phyloP scores from a whole-genome alignment of 2,113 vertebrate species.

The Catharus minimus region DNA sequence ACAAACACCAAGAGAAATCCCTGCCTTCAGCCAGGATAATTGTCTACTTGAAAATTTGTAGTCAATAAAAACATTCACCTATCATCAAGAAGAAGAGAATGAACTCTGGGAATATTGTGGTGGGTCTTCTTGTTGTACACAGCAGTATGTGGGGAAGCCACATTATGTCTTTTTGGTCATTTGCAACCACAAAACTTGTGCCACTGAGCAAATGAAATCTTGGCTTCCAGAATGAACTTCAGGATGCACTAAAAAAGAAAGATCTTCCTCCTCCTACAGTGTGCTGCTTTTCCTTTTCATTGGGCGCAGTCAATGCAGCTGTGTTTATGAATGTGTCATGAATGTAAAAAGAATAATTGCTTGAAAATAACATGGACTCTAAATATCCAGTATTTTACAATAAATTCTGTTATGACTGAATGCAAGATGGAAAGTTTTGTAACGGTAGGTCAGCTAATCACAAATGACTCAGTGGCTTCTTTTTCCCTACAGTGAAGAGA shows the following conservation, averaged over 20 bases:
- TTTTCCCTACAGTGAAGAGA: constrained; percentile 88
- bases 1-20: background rate
- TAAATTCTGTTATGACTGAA: constrained; percentile 87
- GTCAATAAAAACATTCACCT: background rate
- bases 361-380: constrained; percentile 77
- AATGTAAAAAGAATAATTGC: constrained; percentile 76
- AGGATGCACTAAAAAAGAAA: background rate
- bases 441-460: constrained; percentile 88
- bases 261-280: constrained; percentile 11
- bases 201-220: background rate
- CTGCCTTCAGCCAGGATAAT: background rate
- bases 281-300: constrained; percentile 56
- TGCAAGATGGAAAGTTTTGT: constrained; percentile 88
- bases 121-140: background rate
- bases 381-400: constrained; percentile 92
- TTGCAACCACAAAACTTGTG: background rate
- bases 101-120: background rate
- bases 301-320: constrained; percentile 63
- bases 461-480: constrained; percentile 87
- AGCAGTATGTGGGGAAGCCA: background rate
- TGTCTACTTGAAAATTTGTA: background rate
- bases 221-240: background rate
- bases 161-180: background rate
- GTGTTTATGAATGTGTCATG: constrained; percentile 74
- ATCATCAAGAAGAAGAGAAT: background rate